These are phyloP conservation scores for Drosophila pandora DNA, from an alignment of 1,140 invertebrate species.

Conservation along the genomic window DNA sequence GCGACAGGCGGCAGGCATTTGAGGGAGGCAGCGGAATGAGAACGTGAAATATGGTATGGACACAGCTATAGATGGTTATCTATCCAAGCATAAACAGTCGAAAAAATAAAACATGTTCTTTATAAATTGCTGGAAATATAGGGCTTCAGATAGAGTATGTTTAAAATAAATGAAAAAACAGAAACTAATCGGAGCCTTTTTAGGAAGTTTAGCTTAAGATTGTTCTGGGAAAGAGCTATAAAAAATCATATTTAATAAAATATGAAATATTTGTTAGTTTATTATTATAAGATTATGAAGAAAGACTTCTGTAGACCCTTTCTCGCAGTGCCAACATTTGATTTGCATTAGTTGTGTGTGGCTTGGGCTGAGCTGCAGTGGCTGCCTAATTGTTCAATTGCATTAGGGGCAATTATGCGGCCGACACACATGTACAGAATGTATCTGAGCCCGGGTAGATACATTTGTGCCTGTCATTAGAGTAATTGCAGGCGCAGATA, in stretches of 20 bases:
- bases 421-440: constrained; percentile 33
- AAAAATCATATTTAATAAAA: too few species aligned
- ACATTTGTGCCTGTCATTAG: constrained; percentile 31
- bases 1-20: neutral
- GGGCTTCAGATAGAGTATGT: too few species aligned
- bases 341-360: constrained; percentile 36
- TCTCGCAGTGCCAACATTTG: constrained; percentile 24
- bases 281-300: too few species aligned
- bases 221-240: too few species aligned
- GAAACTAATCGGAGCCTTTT: neutral
- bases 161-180: too few species aligned
- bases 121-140: neutral
- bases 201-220: too few species aligned
- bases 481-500: constrained; percentile 44
- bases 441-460: constrained; percentile 10
- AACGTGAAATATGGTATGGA: constrained; percentile 50
- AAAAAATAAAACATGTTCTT: constrained; percentile 5
- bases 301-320: neutral
- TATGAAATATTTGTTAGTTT: too few species aligned
- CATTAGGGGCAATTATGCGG: constrained; percentile 57
- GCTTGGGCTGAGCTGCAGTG: constrained; percentile 30
- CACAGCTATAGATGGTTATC: constrained; percentile 37
- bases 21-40: constrained; percentile 24
- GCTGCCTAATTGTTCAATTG: constrained; percentile 58
- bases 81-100: constrained; percentile 25